Conservation (phyloP, 2,888 invertebrate genomes). For the Elegia similella region DNA sequence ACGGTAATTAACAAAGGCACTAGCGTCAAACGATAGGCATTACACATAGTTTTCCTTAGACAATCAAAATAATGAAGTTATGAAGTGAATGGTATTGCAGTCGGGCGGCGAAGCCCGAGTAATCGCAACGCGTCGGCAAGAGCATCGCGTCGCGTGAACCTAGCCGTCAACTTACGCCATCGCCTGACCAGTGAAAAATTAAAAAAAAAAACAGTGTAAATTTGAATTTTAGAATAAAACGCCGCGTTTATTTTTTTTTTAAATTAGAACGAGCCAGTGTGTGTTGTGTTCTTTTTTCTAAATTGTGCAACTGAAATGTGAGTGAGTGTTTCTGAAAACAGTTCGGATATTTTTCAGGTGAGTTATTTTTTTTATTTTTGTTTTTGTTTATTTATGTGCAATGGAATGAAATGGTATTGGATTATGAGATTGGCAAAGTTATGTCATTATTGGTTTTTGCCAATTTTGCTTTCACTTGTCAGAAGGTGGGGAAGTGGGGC, state of each 20-base stretch:
- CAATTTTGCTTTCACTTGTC: slow-evolving; percentile 30
- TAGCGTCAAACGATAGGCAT: not conserved
- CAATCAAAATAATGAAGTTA: slow-evolving; percentile 14
- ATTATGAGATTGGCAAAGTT: slow-evolving; percentile 20
- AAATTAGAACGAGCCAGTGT: not conserved
- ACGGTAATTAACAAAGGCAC: not conserved
- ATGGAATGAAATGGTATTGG: not conserved
- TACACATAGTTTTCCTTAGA: slow-evolving; percentile 11
- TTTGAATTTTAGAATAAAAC: not conserved
- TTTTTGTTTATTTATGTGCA: not conserved
- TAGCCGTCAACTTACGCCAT: not conserved
- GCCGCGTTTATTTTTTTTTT: not conserved
- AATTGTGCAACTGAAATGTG: slow-evolving; percentile 17
- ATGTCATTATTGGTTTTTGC: slow-evolving; percentile 31
- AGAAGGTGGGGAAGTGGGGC: slow-evolving; percentile 39
- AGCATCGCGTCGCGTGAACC: slow-evolving; percentile 4
- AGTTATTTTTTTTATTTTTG: slow-evolving; percentile 4
- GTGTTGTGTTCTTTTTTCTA: slow-evolving; percentile 11
- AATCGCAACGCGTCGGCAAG: slow-evolving; percentile 20
- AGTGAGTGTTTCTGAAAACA: slow-evolving; percentile 10
- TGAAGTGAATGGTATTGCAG: slow-evolving; percentile 27
- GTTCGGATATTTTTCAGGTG: slow-evolving; percentile 10
- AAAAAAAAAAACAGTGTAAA: slow-evolving; percentile 1
- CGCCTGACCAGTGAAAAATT: slow-evolving; percentile 1
- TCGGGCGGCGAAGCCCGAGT: slow-evolving; percentile 27